phyloP scores from a whole-genome alignment of 2,888 invertebrate genomes.

The Neocrepidodera transversa region DNA sequence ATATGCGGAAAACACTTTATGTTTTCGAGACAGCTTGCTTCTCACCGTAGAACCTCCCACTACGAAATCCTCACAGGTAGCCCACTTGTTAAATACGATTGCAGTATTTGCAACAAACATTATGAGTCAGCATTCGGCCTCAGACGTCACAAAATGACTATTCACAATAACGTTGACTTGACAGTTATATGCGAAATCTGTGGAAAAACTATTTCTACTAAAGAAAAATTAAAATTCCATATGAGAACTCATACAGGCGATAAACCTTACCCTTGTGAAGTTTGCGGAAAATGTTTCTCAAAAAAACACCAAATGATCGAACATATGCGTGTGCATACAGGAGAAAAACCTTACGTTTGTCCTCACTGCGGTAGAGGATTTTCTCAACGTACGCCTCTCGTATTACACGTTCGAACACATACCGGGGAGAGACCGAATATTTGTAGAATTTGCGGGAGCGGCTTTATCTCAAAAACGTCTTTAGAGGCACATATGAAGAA shows the following conservation, averaged over 20 bases:
- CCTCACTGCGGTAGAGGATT: slow-evolving; percentile 50
- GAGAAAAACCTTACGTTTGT: slow-evolving; percentile 47
- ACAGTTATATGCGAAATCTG: slow-evolving; percentile 52
- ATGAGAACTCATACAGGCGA: slow-evolving; percentile 49
- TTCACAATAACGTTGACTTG: slow-evolving; percentile 58
- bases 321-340: slow-evolving; percentile 49
- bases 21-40: slow-evolving; percentile 60
- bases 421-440: slow-evolving; percentile 43
- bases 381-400: slow-evolving; percentile 46
- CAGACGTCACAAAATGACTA: slow-evolving; percentile 55
- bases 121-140: slow-evolving; percentile 53
- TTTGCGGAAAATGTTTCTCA: slow-evolving; percentile 43
- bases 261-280: slow-evolving; percentile 47
- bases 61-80: slow-evolving; percentile 56
- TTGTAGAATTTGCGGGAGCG: slow-evolving; percentile 44
- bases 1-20: slow-evolving; percentile 64
- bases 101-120: slow-evolving; percentile 61
- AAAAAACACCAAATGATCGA: slow-evolving; percentile 42
- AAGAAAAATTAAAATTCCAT: slow-evolving; percentile 47
- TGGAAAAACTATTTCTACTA: slow-evolving; percentile 45
- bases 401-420: slow-evolving; percentile 46
- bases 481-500: slow-evolving; percentile 55
- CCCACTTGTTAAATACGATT: slow-evolving; percentile 55
- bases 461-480: slow-evolving; percentile 54
- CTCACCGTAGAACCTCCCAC: slow-evolving; percentile 61